Evolutionary conservation across 2,113 vertebrate species (phyloP), one percentile per base, ranked within the genome.

Genomic region (Thymallus thymallus): DNA sequence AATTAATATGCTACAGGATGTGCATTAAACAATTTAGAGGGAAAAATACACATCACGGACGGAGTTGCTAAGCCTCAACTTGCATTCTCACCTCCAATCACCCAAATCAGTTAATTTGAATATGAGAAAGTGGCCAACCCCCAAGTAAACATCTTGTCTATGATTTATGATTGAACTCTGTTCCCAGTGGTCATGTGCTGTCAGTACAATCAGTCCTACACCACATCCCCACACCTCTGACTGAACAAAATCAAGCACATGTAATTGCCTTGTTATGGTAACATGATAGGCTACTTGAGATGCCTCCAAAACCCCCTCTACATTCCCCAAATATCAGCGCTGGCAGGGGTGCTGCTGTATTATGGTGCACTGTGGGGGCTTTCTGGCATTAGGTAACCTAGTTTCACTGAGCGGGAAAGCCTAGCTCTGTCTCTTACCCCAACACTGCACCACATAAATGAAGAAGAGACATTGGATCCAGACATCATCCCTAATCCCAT

Each of bases 231-330:
- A 14, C 51, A 14, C 51, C 51, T 20, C 51, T 20, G 20, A 55
- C 16, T 9, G 58, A 29, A 58, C 22, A 45, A 51, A 68, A 5
- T 26, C 22, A 64, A 48, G 24, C n/a, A 64, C 32, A 61, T 60
- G 24, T 66, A 77, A 45, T 61, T n/a, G 46, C 67, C 61, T 18
- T 51, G 72, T 81, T 77, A 41, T 14, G 68, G 69, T 64, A 82
- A 69, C n/a, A 56, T 35, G 69, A 69, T 72, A 45, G 23, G 23
- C 70, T 69, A 12, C 30, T 51, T 51, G 67, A 61, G 65, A 35
- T 66, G 22, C 26, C 13, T 55, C 26, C 56, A 41, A 48, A 66
- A 63, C 63, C 32, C 46, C 22, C 32, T 9, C 7, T 30, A 22
- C 12, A 67, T 72, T 76, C 70, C 67, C 23, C 18, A 55, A 14